These are phyloP conservation scores for Drosophila kikkawai DNA, from an alignment of 1,140 invertebrate genomes.

Conservation along the genomic window DNA sequence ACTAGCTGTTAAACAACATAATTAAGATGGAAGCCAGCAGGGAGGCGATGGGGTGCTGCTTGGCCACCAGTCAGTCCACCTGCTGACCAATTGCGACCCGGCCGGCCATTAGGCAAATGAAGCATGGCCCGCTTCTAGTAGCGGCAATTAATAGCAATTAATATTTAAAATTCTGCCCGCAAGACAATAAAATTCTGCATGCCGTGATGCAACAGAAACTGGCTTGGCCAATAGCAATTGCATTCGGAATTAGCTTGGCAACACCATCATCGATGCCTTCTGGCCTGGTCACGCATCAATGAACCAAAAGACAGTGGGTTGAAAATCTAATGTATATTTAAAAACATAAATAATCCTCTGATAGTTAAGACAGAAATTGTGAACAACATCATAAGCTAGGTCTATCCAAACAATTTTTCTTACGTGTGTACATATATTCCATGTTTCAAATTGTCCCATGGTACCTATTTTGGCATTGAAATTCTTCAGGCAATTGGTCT, in stretches of 20 bases:
- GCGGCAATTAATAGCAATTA: conserved; percentile 65
- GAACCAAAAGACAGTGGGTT: conserved; percentile 17
- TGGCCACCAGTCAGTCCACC: background rate
- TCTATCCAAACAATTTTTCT: no score
- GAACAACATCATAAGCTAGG: background rate
- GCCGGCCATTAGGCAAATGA: conserved; percentile 72
- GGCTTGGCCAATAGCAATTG: conserved; percentile 51
- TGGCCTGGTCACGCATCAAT: conserved; percentile 42
- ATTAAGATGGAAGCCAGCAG: conserved; percentile 57
- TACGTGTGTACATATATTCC: background rate
- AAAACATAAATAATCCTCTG: background rate
- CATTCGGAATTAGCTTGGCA: conserved; percentile 54
- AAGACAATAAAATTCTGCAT: conserved; percentile 58
- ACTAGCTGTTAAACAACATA: conserved; percentile 76
- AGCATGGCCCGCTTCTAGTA: conserved; percentile 28
- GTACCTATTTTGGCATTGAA: conserved; percentile 62
- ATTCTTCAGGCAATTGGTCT: conserved; percentile 37
- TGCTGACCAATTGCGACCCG: conserved; percentile 15
- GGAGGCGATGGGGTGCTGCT: conserved; percentile 27
- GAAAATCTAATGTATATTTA: background rate
- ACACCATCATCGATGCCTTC: conserved; percentile 46
- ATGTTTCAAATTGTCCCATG: background rate
- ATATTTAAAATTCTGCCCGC: conserved; percentile 59
- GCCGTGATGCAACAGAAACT: conserved; percentile 24
- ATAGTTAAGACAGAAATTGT: background rate